These are phyloP conservation scores for Darevskia nairensis DNA, from an alignment of 2,797 vertebrate genomes.

Conservation along the genomic window DNA sequence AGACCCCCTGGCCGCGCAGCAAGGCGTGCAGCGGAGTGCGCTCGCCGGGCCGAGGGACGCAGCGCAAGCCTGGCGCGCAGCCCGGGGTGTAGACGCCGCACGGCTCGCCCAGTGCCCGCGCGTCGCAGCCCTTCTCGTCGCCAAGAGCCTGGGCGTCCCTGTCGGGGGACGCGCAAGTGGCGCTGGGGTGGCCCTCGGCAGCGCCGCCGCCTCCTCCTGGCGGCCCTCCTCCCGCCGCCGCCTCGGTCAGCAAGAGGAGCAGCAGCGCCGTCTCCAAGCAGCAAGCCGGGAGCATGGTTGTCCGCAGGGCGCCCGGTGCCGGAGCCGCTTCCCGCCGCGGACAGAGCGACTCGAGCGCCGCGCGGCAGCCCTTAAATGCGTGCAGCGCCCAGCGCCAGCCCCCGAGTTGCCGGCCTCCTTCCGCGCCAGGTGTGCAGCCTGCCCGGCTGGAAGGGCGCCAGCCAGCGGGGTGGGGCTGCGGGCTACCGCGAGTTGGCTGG, in stretches of 20 bases:
- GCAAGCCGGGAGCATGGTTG: slow-evolving; percentile 69
- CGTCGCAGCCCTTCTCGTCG: not conserved
- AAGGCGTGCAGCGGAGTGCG: slow-evolving; percentile 88
- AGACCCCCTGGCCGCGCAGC: slow-evolving; percentile 87
- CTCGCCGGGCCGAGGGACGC: slow-evolving; percentile 85
- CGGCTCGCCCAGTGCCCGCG: slow-evolving; percentile 69
- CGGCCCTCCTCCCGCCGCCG: not conserved
- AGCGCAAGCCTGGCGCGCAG: slow-evolving; percentile 88
- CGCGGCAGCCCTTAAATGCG: not conserved
- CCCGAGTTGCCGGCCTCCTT: slow-evolving; percentile 50
- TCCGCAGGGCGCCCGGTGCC: slow-evolving; percentile 7
- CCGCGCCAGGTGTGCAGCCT: slow-evolving; percentile 62
- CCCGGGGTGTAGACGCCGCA: slow-evolving; percentile 90
- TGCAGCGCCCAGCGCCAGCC: slow-evolving; percentile 12
- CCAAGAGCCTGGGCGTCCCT: not conserved
- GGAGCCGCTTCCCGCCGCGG: slow-evolving; percentile 62
- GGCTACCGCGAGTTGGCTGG: slow-evolving; percentile 40
- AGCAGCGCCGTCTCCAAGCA: slow-evolving; percentile 79
- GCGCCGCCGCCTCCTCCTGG: not conserved
- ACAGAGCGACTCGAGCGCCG: slow-evolving; percentile 67
- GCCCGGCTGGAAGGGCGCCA: slow-evolving; percentile 30
- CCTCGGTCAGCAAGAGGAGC: slow-evolving; percentile 70
- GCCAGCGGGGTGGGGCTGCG: slow-evolving; percentile 27
- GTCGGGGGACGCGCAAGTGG: slow-evolving; percentile 67
- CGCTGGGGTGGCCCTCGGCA: slow-evolving; percentile 76